These are phyloP conservation scores for Pollenia angustigena DNA, from an alignment of 2,888 invertebrate species.

Conservation along the genomic window DNA sequence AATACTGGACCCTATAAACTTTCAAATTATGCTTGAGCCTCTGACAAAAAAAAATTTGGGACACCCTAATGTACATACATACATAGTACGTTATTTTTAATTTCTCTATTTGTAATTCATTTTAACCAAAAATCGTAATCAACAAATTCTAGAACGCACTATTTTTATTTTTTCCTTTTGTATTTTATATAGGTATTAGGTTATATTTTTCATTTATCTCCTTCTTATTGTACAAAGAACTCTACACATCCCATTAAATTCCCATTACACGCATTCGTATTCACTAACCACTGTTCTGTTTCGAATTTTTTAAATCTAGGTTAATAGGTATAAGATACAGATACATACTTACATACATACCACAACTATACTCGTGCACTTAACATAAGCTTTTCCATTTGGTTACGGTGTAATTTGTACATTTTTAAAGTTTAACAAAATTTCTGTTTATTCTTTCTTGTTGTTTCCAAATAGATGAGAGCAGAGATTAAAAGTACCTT, in stretches of 20 bases:
- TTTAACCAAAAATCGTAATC: too few relatives aligned
- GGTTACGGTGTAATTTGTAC: conserved; percentile 31
- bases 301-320: conserved; percentile 54
- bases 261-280: conserved; percentile 14
- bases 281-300: conserved; percentile 18
- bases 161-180: not conserved
- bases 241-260: conserved; percentile 42
- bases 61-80: not conserved
- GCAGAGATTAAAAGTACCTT: not conserved
- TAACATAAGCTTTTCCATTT: not conserved
- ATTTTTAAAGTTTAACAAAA: conserved; percentile 15
- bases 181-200: too few relatives aligned
- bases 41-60: too few relatives aligned
- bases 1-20: too few relatives aligned
- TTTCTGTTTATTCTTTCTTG: conserved; percentile 3
- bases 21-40: too few relatives aligned
- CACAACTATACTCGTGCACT: not conserved
- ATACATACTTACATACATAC: not conserved
- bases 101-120: too few relatives aligned
- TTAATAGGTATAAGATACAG: conserved; percentile 59
- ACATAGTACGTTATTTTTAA: not conserved
- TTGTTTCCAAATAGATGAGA: conserved; percentile 12
- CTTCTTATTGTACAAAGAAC: not conserved
- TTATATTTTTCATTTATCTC: not conserved
- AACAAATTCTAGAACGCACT: not conserved